Evolutionary conservation across 2,888 invertebrate species (phyloP).

Genomic region (Galerucella pusilla): DNA sequence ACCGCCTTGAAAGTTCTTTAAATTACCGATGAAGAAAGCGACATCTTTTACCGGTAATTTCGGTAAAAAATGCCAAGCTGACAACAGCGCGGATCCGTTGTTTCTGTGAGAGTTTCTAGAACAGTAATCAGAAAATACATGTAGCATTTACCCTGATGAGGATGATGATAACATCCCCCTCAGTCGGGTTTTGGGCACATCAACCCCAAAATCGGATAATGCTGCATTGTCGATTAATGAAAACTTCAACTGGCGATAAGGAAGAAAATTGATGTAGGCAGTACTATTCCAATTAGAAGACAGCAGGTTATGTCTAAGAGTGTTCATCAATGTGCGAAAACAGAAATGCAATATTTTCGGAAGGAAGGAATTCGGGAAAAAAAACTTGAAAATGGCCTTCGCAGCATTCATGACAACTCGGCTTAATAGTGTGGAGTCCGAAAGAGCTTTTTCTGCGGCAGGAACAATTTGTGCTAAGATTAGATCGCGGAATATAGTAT

Average conservation of each 20-base stretch:
- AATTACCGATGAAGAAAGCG: not conserved
- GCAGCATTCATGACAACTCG: not conserved
- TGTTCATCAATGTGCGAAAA: no score
- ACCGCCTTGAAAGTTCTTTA: not conserved
- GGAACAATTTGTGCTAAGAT: no score
- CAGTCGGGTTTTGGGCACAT: not conserved
- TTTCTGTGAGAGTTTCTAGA: not conserved
- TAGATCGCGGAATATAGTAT: no score
- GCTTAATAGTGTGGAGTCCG: not conserved
- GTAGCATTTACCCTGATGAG: not conserved
- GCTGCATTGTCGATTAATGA: not conserved
- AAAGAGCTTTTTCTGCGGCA: not conserved
- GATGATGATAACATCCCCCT: no score
- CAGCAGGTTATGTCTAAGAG: not conserved
- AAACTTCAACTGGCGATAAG: not conserved
- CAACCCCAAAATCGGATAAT: not conserved
- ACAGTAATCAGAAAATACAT: not conserved
- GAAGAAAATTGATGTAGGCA: no score
- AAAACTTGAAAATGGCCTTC: no score
- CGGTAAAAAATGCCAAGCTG: no score
- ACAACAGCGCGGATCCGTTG: no score
- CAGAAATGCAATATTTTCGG: not conserved
- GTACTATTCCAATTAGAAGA: not conserved
- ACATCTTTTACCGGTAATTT: no score
- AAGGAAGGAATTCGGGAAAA: no score